Base-by-base conservation (phyloP, 2,113 vertebrate species). In the Zosterops hypoxanthus region DNA sequence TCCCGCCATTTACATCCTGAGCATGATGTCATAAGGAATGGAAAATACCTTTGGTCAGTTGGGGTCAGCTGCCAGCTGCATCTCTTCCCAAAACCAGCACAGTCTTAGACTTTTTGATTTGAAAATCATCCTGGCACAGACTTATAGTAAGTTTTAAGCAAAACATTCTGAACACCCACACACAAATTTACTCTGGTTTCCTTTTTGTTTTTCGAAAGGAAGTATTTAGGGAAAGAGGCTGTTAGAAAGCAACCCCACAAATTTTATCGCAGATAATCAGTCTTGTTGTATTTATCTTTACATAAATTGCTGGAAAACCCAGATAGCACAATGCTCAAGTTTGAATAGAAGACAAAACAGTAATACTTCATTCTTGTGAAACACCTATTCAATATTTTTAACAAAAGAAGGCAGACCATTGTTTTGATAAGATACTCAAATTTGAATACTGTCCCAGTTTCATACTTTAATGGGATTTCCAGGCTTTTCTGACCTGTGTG, bases 181-280 rank as follows among this genome's bases (percentile, higher is more conserved):
- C 4, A 36, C 23, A 86, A 24, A 59, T 85, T 79, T 85, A 12
- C 21, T 75, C 33, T 5, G 16, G 14, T 56, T n/a, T 63, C 17
- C 6, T 69, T 34, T 26, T 26, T 26, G 28, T 28, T 11, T 56
- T 57, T n/a, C 4, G 5, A 4, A 10, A 47, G 14, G 34, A 91
- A 33, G 2, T 57, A 36, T 31, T 81, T 70, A 71, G 23, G 41
- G 64, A 84, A 91, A 64, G 3, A 65, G 3, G 14, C 12, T 29
- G 6, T 73, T 63, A 53, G 46, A 84, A 86, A 73, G 3, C 1
- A 91, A 50, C 7, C 0, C 3, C 8, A 2, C 7, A 39, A 0
- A 60, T 44, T 76, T 79, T 49, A 18, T 24, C 26, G 47, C 41
- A 42, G 29, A 85, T 85, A 72, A 72, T 68, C 21, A 61, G 19